phyloP scores from a whole-genome alignment of 2,797 vertebrate genomes.

The Lepus townsendii region DNA sequence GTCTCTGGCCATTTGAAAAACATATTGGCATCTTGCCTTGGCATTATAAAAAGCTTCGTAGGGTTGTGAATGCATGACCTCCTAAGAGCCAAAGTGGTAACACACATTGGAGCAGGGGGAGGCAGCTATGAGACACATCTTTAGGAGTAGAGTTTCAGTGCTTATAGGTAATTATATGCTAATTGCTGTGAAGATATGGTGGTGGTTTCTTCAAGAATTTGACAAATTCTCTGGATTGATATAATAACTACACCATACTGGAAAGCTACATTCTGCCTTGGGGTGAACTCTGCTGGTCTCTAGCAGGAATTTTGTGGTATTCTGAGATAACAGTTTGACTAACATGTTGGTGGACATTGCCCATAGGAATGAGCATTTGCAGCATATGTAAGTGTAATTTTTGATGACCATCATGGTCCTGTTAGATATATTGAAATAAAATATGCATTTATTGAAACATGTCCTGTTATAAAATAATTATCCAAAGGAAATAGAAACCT shows the following conservation, averaged over 20 bases:
- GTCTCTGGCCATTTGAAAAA: conserved; percentile 3
- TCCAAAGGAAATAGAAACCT: conserved; percentile 1
- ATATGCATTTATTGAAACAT: not conserved
- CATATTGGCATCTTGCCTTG: not conserved
- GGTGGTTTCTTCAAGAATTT: not conserved
- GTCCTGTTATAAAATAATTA: conserved; percentile 37
- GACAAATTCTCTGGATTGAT: not conserved
- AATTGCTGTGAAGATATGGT: conserved; percentile 58
- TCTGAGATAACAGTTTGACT: conserved; percentile 2
- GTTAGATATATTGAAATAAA: conserved; percentile 15
- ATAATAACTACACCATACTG: conserved; percentile 33
- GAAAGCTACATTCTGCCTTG: conserved; percentile 53
- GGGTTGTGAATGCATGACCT: accelerated
- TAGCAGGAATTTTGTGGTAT: not conserved
- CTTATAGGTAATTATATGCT: conserved; percentile 45
- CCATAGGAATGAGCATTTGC: not conserved
- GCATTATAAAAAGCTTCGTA: conserved; percentile 2
- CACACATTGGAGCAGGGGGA: conserved; percentile 55
- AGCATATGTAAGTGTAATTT: not conserved
- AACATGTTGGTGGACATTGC: not conserved
- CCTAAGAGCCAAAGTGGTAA: conserved; percentile 68
- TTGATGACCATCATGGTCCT: not conserved
- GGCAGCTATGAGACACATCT: conserved; percentile 55
- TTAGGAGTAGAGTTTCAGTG: not conserved
- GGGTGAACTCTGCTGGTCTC: not conserved